These are phyloP conservation scores for Cyphomyrus discorhynchus DNA, from an alignment of 2,113 vertebrate genomes.

Conservation along the genomic window DNA sequence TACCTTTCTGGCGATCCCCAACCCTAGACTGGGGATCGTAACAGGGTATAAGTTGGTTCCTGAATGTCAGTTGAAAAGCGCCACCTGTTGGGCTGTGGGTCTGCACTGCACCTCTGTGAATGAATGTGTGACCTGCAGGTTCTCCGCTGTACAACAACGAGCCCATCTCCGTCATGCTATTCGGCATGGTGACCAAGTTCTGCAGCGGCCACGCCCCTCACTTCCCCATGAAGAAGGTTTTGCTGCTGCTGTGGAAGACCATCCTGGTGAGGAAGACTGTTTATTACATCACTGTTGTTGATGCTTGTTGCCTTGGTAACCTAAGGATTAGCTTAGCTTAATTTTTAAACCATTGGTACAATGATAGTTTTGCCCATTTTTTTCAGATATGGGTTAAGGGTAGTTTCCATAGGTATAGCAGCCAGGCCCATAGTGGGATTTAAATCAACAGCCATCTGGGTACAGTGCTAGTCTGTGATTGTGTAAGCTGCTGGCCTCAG, in stretches of 20 bases:
- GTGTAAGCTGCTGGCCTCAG: neutral
- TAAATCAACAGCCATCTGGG: neutral
- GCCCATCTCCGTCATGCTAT: constrained; percentile 92
- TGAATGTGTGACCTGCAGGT: constrained; percentile 51
- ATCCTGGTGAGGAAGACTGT: constrained; percentile 72
- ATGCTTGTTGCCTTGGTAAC: neutral
- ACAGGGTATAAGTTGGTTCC: neutral
- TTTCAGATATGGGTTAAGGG: too few relatives aligned
- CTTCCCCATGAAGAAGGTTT: constrained; percentile 95
- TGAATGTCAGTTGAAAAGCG: neutral
- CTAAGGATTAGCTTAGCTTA: neutral
- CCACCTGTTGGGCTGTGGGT: neutral
- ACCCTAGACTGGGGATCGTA: too few relatives aligned
- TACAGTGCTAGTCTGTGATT: neutral
- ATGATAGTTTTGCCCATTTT: neutral
- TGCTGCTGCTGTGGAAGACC: constrained; percentile 88
- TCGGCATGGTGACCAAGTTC: constrained; percentile 95
- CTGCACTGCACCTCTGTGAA: neutral
- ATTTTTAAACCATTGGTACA: neutral
- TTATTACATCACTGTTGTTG: neutral
- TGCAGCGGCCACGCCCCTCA: constrained; percentile 94
- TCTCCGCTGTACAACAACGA: constrained; percentile 85
- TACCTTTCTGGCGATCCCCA: too few relatives aligned
- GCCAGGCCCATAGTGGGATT: neutral
- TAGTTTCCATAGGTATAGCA: neutral